phyloP scores from a whole-genome alignment of 2,888 invertebrate species.

The Tineola bisselliella region DNA sequence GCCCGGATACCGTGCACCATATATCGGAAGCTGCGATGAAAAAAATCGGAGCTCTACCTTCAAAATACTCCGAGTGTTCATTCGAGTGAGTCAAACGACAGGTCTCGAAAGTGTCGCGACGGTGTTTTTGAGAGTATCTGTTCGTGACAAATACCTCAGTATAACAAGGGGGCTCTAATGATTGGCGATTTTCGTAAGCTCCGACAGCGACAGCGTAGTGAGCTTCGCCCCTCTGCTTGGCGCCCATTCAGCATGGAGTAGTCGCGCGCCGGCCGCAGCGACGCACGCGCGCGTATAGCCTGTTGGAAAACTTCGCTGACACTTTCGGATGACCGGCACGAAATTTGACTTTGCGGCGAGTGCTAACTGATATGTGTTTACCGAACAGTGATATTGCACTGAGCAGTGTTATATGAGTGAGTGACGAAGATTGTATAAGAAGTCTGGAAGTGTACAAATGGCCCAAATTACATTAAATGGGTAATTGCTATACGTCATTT shows the following conservation, averaged over 20 bases:
- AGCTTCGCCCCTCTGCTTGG: slow-evolving; percentile 64
- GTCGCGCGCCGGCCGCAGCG: slow-evolving; percentile 61
- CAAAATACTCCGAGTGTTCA: background rate
- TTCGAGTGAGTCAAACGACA: background rate
- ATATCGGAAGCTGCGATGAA: slow-evolving; percentile 51
- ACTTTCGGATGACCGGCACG: slow-evolving; percentile 47
- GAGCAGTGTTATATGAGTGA: slow-evolving; percentile 55
- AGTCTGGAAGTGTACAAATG: slow-evolving; percentile 53
- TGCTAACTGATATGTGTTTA: background rate
- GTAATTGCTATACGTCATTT: slow-evolving; percentile 67
- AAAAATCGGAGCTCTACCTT: slow-evolving; percentile 24
- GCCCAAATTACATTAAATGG: slow-evolving; percentile 66
- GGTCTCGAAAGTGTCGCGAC: slow-evolving; percentile 23
- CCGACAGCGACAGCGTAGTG: slow-evolving; percentile 25
- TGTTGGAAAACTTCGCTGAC: slow-evolving; percentile 32
- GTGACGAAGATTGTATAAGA: slow-evolving; percentile 59
- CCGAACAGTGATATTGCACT: slow-evolving; percentile 4
- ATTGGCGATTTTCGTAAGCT: slow-evolving; percentile 63
- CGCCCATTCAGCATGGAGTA: slow-evolving; percentile 52
- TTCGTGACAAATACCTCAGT: background rate
- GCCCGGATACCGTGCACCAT: slow-evolving; percentile 39
- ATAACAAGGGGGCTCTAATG: slow-evolving; percentile 34
- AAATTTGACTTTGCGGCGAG: slow-evolving; percentile 17
- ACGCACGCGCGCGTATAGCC: slow-evolving; percentile 51
- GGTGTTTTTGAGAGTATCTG: slow-evolving; percentile 15